Conservation (phyloP, 2,797 vertebrate genomes). For the Poecilia velifera region DNA sequence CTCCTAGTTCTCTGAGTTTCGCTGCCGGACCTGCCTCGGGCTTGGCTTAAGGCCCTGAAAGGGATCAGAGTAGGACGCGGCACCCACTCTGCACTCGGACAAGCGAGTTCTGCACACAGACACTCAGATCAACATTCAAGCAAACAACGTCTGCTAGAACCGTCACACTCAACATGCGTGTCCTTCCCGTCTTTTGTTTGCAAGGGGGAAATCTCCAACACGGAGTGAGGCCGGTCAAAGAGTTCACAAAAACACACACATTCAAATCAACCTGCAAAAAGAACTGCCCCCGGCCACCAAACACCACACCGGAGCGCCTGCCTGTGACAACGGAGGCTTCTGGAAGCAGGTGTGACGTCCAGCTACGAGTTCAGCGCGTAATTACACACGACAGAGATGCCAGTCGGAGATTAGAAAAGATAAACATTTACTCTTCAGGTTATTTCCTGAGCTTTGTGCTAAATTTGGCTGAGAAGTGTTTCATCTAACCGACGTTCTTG, state of each 20-base stretch:
- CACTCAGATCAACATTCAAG: background rate
- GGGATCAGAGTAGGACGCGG: constrained; percentile 61
- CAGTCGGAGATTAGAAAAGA: constrained; percentile 55
- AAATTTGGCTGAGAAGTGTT: constrained; percentile 58
- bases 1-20: constrained; percentile 60
- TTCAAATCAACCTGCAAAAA: constrained; percentile 38
- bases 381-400: constrained; percentile 31
- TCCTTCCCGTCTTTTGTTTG: constrained; percentile 14
- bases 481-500: constrained; percentile 35
- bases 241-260: constrained; percentile 27
- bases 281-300: constrained; percentile 45
- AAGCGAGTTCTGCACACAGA: constrained; percentile 10
- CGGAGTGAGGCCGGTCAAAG: constrained; percentile 26
- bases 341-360: constrained; percentile 47
- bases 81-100: constrained; percentile 19
- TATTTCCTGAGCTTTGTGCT: constrained; percentile 62
- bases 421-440: constrained; percentile 63
- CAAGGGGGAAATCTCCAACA: constrained; percentile 46
- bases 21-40: constrained; percentile 72
- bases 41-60: constrained; percentile 72
- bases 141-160: constrained; percentile 38
- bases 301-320: constrained; percentile 33
- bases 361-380: constrained; percentile 31
- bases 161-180: constrained; percentile 30
- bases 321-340: constrained; percentile 36